These are phyloP conservation scores for Drosophila kikkawai DNA, from an alignment of 1,140 invertebrate genomes.

Conservation along the genomic window DNA sequence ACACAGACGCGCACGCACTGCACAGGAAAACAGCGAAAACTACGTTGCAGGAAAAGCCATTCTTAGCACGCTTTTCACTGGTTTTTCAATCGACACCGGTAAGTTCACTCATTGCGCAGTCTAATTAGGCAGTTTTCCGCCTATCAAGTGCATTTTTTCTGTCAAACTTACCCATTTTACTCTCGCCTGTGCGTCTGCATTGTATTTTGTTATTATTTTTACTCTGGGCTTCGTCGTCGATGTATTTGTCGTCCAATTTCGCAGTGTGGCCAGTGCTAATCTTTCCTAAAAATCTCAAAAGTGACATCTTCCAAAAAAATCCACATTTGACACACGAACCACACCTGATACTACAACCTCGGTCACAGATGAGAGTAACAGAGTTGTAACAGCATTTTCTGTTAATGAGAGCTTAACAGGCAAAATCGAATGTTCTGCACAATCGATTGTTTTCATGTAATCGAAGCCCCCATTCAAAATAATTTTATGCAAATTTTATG, in stretches of 20 bases:
- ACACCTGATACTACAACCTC: too few relatives aligned
- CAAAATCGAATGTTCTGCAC: neutral
- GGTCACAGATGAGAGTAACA: too few relatives aligned
- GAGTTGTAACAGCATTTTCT: too few relatives aligned
- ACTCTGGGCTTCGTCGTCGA: neutral
- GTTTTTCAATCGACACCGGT: neutral
- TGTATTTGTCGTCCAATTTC: too few relatives aligned
- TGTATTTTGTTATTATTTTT: slow-evolving; percentile 67
- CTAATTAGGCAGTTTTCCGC: slow-evolving; percentile 27
- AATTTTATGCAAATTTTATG: neutral
- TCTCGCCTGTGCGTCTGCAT: slow-evolving; percentile 72
- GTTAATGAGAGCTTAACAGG: too few relatives aligned
- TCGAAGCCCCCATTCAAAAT: neutral
- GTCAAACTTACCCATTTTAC: slow-evolving; percentile 80
- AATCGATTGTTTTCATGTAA: neutral
- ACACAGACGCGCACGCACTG: slow-evolving; percentile 17
- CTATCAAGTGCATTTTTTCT: slow-evolving; percentile 54
- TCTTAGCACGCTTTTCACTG: slow-evolving; percentile 13
- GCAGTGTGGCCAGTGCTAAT: too few relatives aligned
- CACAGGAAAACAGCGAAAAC: slow-evolving; percentile 22
- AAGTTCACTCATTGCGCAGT: neutral
- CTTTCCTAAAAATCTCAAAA: too few relatives aligned
- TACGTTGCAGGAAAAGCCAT: slow-evolving; percentile 47
- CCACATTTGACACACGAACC: too few relatives aligned
- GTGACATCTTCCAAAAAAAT: too few relatives aligned